A percentile compares a stretch with the other conserved stretches of the same genome.
Evolutionary conservation across 1,140 invertebrate species (phyloP).

Genomic region (Sarcophaga bullata): DNA sequence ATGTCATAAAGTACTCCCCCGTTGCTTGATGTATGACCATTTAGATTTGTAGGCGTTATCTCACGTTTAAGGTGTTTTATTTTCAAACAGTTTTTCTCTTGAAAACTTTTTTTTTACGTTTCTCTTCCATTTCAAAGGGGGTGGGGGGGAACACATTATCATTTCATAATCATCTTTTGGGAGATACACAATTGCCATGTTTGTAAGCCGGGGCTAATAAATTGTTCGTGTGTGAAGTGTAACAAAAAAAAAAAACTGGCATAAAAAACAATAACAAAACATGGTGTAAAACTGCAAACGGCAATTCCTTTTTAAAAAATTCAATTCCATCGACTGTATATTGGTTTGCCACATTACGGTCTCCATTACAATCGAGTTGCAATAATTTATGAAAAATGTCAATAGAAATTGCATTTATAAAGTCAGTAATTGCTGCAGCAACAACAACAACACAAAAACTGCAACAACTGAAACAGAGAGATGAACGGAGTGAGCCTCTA

Average conservation of each 20-base stretch:
- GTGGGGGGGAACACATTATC: constrained; percentile 30
- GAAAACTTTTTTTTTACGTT: too few species aligned
- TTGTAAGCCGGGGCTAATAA: too few species aligned
- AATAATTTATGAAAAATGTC: constrained; percentile 13
- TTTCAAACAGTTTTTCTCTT: constrained; percentile 3
- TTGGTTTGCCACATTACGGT: neutral
- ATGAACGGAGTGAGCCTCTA: too few species aligned
- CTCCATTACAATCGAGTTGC: neutral
- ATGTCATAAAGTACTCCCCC: constrained; percentile 26
- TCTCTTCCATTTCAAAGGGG: too few species aligned
- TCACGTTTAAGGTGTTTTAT: constrained; percentile 63
- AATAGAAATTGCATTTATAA: neutral
- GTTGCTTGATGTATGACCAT: constrained; percentile 39
- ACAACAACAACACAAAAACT: too few species aligned
- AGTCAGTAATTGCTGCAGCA: neutral
- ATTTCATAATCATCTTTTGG: constrained; percentile 22
- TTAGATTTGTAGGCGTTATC: constrained; percentile 61
- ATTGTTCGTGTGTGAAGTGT: neutral
- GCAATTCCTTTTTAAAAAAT: neutral
- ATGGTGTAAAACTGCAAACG: neutral
- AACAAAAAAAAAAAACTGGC: neutral
- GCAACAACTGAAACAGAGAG: too few species aligned
- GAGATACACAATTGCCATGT: neutral
- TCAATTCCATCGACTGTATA: neutral
- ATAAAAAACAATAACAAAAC: neutral